These are phyloP conservation scores for Scytalopus superciliaris DNA, from an alignment of 2,113 vertebrate species.

Conservation along the genomic window DNA sequence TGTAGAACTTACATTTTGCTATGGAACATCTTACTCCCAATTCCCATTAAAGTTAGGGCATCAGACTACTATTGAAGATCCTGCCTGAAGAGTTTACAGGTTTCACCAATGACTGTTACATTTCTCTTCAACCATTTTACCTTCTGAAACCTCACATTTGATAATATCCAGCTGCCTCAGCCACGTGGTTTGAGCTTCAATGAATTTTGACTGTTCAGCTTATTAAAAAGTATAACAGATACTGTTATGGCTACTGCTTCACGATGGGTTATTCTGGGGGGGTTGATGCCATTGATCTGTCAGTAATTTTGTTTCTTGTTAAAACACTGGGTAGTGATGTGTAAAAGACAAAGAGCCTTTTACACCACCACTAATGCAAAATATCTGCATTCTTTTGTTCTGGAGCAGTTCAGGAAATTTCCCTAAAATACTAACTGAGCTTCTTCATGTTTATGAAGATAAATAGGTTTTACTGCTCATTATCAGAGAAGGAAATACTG, in stretches of 20 bases:
- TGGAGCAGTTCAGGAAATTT: not conserved
- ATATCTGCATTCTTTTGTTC: not conserved
- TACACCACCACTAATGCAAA: not conserved
- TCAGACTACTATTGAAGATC: not conserved
- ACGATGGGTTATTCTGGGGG: accelerated
- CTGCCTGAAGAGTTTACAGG: not conserved
- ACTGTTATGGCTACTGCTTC: not conserved
- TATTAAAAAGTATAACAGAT: not conserved
- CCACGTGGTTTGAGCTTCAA: not conserved
- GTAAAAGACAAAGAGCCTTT: not conserved
- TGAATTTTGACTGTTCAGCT: not conserved
- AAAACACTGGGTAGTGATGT: not conserved
- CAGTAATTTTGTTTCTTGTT: not conserved
- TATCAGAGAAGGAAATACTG: not conserved
- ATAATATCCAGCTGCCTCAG: not conserved
- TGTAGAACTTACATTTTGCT: not conserved
- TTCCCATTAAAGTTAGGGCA: not conserved
- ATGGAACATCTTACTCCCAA: not conserved
- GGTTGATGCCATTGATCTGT: not conserved
- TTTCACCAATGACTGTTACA: not conserved
- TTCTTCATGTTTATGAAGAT: not conserved
- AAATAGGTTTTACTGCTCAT: not conserved
- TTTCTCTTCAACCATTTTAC: not conserved
- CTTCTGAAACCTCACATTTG: not conserved
- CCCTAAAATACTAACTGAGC: not conserved